Conservation (phyloP, 2,888 invertebrate species). For the Apotomis capreana region DNA sequence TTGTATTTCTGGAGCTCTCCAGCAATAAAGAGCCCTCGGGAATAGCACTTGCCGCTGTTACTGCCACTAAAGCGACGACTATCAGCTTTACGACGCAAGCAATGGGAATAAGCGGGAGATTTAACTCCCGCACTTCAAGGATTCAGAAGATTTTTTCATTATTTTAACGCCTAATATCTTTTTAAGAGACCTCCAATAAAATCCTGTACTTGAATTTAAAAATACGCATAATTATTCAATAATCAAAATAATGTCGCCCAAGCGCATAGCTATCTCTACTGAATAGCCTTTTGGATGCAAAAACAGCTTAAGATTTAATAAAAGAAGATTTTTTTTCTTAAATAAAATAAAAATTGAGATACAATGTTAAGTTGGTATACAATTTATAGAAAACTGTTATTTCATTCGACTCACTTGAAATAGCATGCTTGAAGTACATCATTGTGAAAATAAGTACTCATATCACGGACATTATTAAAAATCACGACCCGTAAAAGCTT, state of each 20-base stretch:
- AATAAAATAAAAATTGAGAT: too few relatives aligned
- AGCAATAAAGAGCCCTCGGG: constrained; percentile 61
- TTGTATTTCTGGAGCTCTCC: constrained; percentile 59
- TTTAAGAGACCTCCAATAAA: too few relatives aligned
- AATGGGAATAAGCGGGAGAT: constrained; percentile 48
- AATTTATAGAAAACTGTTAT: neutral
- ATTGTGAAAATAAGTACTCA: constrained; percentile 10
- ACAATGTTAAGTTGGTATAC: too few relatives aligned
- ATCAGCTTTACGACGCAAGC: constrained; percentile 56
- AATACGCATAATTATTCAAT: too few relatives aligned
- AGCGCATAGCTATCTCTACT: too few relatives aligned
- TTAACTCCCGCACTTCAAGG: neutral
- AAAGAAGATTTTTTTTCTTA: too few relatives aligned
- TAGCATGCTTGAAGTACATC: neutral
- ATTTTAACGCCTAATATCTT: too few relatives aligned
- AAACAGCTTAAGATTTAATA: too few relatives aligned
- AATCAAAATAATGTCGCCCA: too few relatives aligned
- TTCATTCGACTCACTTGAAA: neutral
- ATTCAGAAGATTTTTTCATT: too few relatives aligned
- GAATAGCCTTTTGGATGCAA: too few relatives aligned
- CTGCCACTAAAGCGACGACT: constrained; percentile 64
- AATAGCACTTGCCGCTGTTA: constrained; percentile 63
- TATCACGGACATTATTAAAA: constrained; percentile 19
- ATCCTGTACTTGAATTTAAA: too few relatives aligned
- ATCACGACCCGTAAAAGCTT: constrained; percentile 27